Percentiles rank a stretch among this genome's conserved stretches.
phyloP scores from a whole-genome alignment of 1,140 invertebrate species.

The Papilio xuthus region DNA sequence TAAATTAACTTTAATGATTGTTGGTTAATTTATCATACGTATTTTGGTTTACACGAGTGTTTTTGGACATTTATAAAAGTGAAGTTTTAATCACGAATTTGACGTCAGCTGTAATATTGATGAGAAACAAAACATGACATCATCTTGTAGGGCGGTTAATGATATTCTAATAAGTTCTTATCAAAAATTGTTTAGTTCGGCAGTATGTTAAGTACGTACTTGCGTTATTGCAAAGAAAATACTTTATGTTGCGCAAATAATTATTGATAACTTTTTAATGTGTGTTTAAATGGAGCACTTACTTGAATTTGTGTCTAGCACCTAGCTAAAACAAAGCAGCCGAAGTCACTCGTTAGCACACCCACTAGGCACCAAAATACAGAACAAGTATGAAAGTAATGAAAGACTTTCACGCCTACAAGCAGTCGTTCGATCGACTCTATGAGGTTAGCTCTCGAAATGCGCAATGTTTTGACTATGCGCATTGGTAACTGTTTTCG shows the following conservation, averaged over 20 bases:
- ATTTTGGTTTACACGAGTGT: neutral
- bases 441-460: constrained; percentile 74
- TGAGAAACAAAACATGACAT: constrained; percentile 26
- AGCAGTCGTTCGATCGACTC: constrained; percentile 72
- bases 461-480: constrained; percentile 81
- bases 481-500: constrained; percentile 70
- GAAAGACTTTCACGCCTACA: constrained; percentile 69
- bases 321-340: constrained; percentile 57
- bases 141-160: constrained; percentile 26
- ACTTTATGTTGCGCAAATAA: neutral
- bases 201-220: neutral
- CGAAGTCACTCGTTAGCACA: constrained; percentile 63
- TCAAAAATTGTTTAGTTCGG: neutral
- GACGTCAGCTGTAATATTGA: constrained; percentile 25
- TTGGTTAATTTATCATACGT: no score
- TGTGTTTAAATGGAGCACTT: constrained; percentile 46
- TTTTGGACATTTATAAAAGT: neutral
- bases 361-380: constrained; percentile 75
- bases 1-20: no score
- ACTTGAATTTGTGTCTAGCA: constrained; percentile 65
- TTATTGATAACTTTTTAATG: constrained; percentile 30
- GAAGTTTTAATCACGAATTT: neutral
- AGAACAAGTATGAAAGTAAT: constrained; percentile 62
- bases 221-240: constrained; percentile 3
- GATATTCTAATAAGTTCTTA: constrained; percentile 13